Evolutionary conservation across 64 coral and sea anemone genomes (phyloP).

Genomic region (Cladopsammia gracilis): DNA sequence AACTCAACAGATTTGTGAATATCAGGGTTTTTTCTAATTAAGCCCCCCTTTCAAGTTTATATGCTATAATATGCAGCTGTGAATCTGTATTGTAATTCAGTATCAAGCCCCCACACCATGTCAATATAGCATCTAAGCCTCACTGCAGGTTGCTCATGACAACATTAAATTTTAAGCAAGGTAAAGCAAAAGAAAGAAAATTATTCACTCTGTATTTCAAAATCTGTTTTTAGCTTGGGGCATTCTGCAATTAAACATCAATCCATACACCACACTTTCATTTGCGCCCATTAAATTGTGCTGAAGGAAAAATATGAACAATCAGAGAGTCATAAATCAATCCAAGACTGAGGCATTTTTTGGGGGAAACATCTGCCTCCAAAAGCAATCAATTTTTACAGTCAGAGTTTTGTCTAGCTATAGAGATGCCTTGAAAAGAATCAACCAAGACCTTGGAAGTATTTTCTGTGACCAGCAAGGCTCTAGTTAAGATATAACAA

Average conservation of each 20-base stretch:
- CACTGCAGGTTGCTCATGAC: constrained; percentile 24
- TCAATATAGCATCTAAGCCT: constrained; percentile 10
- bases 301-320: constrained; percentile 3
- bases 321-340: constrained; percentile 28
- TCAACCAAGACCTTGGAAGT: background rate
- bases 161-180: constrained; percentile 56
- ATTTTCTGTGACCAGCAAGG: background rate
- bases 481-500: no score
- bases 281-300: background rate
- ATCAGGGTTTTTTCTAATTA: constrained; percentile 1
- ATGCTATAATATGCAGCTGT: constrained; percentile 7
- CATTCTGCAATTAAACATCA: background rate
- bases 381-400: constrained; percentile 61
- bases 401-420: constrained; percentile 21
- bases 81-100: constrained; percentile 15
- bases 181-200: constrained; percentile 29
- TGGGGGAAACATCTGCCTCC: constrained; percentile 1
- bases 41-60: background rate
- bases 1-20: constrained; percentile 20
- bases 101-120: constrained; percentile 13
- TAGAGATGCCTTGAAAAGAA: background rate
- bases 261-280: background rate
- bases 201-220: background rate
- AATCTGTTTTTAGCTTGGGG: background rate
- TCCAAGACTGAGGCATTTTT: background rate